phyloP scores from a whole-genome alignment of 2,888 invertebrate genomes.

The Epiblema foenella region DNA sequence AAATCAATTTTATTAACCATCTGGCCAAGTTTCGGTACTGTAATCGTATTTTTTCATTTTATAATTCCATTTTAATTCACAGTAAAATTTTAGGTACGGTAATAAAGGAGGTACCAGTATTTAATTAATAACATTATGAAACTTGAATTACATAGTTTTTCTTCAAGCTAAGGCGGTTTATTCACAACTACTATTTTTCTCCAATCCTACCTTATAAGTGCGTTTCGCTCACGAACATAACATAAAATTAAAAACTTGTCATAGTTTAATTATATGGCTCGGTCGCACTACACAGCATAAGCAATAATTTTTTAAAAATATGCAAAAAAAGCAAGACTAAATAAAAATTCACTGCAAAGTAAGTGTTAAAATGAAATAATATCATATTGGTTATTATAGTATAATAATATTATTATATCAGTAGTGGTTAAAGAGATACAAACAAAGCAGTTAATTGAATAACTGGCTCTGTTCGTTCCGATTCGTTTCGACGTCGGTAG shows the following conservation, averaged over 20 bases:
- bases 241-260: too few species aligned
- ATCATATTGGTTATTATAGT: too few species aligned
- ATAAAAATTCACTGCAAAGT: too few species aligned
- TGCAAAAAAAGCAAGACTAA: too few species aligned
- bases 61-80: constrained; percentile 40
- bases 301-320: too few species aligned
- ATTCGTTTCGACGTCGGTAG: constrained; percentile 29
- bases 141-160: background rate
- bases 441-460: constrained; percentile 37
- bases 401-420: too few species aligned
- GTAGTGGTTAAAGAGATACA: constrained; percentile 13
- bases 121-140: background rate
- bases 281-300: too few species aligned
- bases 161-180: too few species aligned
- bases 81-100: background rate
- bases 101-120: background rate
- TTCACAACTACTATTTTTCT: too few species aligned
- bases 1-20: constrained; percentile 60
- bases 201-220: too few species aligned
- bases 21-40: constrained; percentile 56
- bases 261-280: too few species aligned
- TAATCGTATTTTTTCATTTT: constrained; percentile 53
- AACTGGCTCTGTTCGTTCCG: constrained; percentile 27
- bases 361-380: constrained; percentile 6
- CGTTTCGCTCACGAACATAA: too few species aligned